A percentile compares a stretch with the other conserved stretches of the same genome.
Evolutionary conservation across 2,113 vertebrate genomes (phyloP).

Genomic region (Thunnus thynnus): DNA sequence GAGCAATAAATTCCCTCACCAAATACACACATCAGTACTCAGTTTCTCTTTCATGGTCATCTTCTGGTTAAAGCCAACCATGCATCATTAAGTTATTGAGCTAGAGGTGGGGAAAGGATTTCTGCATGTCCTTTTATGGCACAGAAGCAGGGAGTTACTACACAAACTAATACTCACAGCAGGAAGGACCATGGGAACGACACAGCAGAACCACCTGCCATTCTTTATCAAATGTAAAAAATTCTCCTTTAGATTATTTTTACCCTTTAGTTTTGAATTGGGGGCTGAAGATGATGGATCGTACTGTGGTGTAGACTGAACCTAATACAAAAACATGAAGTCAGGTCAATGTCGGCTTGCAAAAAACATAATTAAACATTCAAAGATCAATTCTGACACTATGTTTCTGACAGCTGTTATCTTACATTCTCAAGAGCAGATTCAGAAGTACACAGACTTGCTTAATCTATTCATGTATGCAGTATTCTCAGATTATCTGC

Average conservation of each 20-base stretch:
- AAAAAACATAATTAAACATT: background rate
- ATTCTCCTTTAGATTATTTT: conserved; percentile 2
- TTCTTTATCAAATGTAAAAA: conserved; percentile 26
- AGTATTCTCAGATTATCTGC: conserved; percentile 57
- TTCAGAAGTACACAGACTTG: background rate
- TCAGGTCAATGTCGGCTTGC: background rate
- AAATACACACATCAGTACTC: conserved; percentile 51
- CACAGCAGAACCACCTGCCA: conserved; percentile 26
- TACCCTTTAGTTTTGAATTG: background rate
- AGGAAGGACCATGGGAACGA: conserved; percentile 35
- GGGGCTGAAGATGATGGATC: background rate
- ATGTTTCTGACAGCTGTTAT: conserved; percentile 39
- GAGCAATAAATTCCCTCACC: conserved; percentile 53
- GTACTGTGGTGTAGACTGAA: background rate
- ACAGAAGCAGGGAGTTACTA: conserved; percentile 20
- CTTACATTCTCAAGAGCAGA: conserved; percentile 22
- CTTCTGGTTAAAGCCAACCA: conserved; percentile 42
- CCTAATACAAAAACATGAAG: background rate
- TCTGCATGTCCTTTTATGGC: conserved; percentile 49
- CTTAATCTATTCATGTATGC: conserved; percentile 59
- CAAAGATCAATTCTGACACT: conserved; percentile 4
- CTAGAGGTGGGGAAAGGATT: conserved; percentile 12
- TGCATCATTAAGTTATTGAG: conserved; percentile 46
- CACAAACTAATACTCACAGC: conserved; percentile 26
- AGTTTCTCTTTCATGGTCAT: conserved; percentile 45